phyloP scores from a whole-genome alignment of 2,888 invertebrate species.

The Endotricha flammealis region DNA sequence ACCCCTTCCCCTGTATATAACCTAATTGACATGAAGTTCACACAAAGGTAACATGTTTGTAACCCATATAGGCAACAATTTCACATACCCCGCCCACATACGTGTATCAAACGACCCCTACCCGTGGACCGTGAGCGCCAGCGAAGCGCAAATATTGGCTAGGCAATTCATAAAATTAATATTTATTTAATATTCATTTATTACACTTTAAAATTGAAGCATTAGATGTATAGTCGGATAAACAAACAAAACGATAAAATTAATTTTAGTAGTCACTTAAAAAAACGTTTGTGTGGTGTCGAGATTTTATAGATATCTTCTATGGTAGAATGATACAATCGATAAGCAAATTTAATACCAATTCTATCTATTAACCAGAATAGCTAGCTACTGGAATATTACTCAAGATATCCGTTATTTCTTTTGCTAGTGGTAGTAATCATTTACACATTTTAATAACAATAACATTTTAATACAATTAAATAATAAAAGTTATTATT shows the following conservation, averaged over 20 bases:
- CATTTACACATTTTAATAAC: too few species aligned
- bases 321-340: neutral
- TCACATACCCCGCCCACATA: constrained; percentile 6
- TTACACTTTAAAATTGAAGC: constrained; percentile 8
- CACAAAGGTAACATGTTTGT: too few species aligned
- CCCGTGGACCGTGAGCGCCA: constrained; percentile 14
- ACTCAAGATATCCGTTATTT: too few species aligned
- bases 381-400: too few species aligned
- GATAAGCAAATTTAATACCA: too few species aligned
- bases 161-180: constrained; percentile 21
- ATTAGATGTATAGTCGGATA: neutral
- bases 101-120: constrained; percentile 16
- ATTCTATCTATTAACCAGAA: neutral
- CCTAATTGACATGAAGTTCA: too few species aligned
- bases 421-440: too few species aligned
- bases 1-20: too few species aligned
- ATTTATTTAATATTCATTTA: constrained; percentile 22
- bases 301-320: neutral
- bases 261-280: neutral
- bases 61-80: neutral
- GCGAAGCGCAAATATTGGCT: constrained; percentile 15
- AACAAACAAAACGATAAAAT: neutral
- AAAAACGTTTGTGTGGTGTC: neutral
- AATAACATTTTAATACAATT: too few species aligned
- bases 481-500: too few species aligned